Evolutionary conservation across 2,888 invertebrate genomes (phyloP).

Genomic region (Meliscaeva auricollis): DNA sequence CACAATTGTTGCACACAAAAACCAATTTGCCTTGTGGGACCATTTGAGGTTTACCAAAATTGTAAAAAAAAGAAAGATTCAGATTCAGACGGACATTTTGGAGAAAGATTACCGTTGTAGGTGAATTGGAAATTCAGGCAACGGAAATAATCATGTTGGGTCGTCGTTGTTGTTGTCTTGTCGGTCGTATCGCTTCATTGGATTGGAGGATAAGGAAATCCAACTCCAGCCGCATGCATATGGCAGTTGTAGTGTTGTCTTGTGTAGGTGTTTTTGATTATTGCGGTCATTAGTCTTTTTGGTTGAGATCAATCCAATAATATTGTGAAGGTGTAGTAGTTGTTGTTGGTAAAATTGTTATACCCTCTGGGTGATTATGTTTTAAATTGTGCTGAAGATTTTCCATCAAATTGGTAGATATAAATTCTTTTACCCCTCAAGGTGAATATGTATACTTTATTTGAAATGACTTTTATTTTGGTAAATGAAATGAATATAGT

Average conservation of each 20-base stretch:
- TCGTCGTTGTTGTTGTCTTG: background rate
- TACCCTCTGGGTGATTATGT: conserved; percentile 63
- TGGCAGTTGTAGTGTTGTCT: conserved; percentile 23
- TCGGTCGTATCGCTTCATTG: conserved; percentile 1
- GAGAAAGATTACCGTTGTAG: conserved; percentile 28
- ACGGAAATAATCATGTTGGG: conserved; percentile 54
- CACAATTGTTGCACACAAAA: conserved; percentile 11
- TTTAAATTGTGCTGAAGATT: conserved; percentile 49
- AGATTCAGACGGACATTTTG: conserved; percentile 29
- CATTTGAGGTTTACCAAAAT: background rate
- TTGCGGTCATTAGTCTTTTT: conserved; percentile 64
- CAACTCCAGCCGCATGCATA: conserved; percentile 32
- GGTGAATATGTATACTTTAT: conserved; percentile 37
- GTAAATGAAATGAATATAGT: conserved; percentile 12
- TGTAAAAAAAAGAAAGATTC: background rate
- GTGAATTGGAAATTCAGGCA: conserved; percentile 58
- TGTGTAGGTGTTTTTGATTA: conserved; percentile 71
- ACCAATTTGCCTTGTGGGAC: conserved; percentile 47
- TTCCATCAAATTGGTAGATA: conserved; percentile 53
- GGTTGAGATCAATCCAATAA: conserved; percentile 49
- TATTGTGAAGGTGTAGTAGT: conserved; percentile 3
- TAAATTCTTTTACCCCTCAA: conserved; percentile 27
- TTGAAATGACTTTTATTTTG: conserved; percentile 27
- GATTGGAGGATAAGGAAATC: conserved; percentile 48
- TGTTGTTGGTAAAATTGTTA: background rate